Percentiles rank a stretch among this genome's conserved stretches.
Conservation (phyloP, 2,113 vertebrate species). For the Corythaeola cristata region DNA sequence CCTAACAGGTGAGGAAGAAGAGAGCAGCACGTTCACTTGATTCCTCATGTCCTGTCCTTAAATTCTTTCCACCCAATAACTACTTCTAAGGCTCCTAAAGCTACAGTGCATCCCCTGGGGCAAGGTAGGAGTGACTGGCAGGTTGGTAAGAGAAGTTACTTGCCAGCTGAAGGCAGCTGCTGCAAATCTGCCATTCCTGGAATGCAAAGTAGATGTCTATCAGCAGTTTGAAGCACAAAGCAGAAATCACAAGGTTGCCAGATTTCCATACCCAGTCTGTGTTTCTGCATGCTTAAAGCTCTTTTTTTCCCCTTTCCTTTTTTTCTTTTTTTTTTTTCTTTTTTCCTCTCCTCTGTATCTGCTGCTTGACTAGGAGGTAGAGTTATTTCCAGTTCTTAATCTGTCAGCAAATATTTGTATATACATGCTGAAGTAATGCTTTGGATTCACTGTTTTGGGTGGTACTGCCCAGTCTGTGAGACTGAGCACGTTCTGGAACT, state of each 20-base stretch:
- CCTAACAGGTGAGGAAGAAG: not conserved
- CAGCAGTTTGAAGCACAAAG: not conserved
- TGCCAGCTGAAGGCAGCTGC: not conserved
- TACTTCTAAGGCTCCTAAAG: not conserved
- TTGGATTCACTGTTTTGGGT: not conserved
- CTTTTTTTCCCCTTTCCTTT: too few relatives aligned
- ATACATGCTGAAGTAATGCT: not conserved
- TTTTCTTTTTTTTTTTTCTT: rapidly evolving
- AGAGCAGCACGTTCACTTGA: not conserved
- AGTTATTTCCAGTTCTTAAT: not conserved
- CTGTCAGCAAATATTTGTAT: not conserved
- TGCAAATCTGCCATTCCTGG: not conserved
- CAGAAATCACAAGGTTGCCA: not conserved
- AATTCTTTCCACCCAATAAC: not conserved
- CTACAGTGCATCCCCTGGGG: not conserved
- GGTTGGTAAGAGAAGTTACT: not conserved
- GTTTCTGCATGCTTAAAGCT: not conserved
- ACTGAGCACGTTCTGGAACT: not conserved
- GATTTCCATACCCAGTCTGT: not conserved
- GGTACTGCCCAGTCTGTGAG: not conserved
- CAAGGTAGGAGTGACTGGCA: not conserved
- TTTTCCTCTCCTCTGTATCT: rapidly evolving
- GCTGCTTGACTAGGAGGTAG: not conserved
- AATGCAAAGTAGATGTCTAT: not conserved
- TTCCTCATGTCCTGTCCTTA: not conserved